A percentile compares a stretch with the other conserved stretches of the same genome.
phyloP scores from a whole-genome alignment of 2,797 vertebrate genomes.

The Neostethus bicornis region DNA sequence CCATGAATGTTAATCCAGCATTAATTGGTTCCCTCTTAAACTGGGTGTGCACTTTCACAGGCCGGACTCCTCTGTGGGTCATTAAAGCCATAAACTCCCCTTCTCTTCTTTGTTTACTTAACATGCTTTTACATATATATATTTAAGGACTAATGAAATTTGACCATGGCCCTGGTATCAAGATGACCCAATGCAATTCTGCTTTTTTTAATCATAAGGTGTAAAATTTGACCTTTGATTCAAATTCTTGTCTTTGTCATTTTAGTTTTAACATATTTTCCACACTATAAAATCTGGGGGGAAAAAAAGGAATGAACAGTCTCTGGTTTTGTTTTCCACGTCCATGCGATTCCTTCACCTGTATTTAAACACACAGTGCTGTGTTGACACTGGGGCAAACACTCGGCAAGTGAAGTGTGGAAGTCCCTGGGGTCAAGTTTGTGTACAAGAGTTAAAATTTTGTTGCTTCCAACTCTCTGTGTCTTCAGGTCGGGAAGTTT shows the following conservation, averaged over 20 bases:
- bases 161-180: constrained; percentile 41
- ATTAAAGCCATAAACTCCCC: constrained; percentile 70
- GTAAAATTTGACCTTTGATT: constrained; percentile 15
- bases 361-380: constrained; percentile 78
- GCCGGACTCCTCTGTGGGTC: constrained; percentile 64
- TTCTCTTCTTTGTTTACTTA: constrained; percentile 78
- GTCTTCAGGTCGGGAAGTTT: constrained; percentile 91
- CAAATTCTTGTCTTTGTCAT: too few relatives aligned
- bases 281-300: constrained; percentile 1
- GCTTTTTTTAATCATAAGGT: constrained; percentile 22
- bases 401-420: constrained; percentile 85
- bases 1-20: constrained; percentile 99
- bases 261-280: constrained; percentile 10
- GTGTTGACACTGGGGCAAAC: constrained; percentile 81
- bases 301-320: constrained; percentile 10
- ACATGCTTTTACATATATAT: constrained; percentile 70
- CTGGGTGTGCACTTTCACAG: constrained; percentile 88
- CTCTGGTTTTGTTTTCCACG: constrained; percentile 72
- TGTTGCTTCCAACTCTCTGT: constrained; percentile 83
- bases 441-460: constrained; percentile 99
- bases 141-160: constrained; percentile 61
- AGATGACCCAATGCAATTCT: constrained; percentile 39
- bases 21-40: constrained; percentile 98
- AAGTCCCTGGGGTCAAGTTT: constrained; percentile 98
- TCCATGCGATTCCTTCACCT: constrained; percentile 82